Percentiles rank a stretch among this genome's conserved stretches.
These are phyloP conservation scores for Tenthredo livida DNA, from an alignment of 2,888 invertebrate species.

Conservation along the genomic window DNA sequence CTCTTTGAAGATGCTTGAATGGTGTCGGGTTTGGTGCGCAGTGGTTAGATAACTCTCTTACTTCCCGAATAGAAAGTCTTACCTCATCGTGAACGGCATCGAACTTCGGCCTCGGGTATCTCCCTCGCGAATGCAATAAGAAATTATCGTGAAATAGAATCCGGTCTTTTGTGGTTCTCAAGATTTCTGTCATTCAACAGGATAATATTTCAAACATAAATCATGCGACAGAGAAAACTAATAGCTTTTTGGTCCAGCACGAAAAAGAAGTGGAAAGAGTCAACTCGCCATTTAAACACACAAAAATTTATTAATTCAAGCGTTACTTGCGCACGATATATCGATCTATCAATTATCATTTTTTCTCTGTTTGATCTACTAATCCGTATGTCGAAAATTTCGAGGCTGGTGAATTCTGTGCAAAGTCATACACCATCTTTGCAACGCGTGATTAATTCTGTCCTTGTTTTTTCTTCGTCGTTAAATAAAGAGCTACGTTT, in stretches of 20 bases:
- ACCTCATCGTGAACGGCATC: constrained; percentile 59
- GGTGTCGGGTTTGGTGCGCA: constrained; percentile 41
- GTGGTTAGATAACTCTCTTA: constrained; percentile 73
- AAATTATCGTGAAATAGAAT: constrained; percentile 45
- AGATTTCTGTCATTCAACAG: neutral
- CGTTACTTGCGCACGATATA: too few species aligned
- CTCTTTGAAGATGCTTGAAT: constrained; percentile 50
- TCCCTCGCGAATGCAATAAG: constrained; percentile 40
- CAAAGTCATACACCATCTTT: neutral
- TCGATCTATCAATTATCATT: neutral
- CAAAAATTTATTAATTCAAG: too few species aligned
- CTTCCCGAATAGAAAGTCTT: constrained; percentile 74
- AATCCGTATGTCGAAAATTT: neutral
- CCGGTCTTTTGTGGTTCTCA: constrained; percentile 35
- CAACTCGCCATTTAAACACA: neutral
- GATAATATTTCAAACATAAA: constrained; percentile 30
- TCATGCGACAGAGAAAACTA: neutral
- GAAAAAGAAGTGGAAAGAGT: neutral
- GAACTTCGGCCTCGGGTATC: constrained; percentile 46
- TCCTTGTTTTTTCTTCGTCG: neutral
- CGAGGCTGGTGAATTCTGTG: neutral
- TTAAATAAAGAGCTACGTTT: neutral
- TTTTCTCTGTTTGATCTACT: neutral
- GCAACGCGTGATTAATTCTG: neutral
- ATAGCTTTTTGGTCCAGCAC: neutral